Conservation (phyloP, 1,140 invertebrate genomes). For the Aphaenogaster ashmeadi region DNA sequence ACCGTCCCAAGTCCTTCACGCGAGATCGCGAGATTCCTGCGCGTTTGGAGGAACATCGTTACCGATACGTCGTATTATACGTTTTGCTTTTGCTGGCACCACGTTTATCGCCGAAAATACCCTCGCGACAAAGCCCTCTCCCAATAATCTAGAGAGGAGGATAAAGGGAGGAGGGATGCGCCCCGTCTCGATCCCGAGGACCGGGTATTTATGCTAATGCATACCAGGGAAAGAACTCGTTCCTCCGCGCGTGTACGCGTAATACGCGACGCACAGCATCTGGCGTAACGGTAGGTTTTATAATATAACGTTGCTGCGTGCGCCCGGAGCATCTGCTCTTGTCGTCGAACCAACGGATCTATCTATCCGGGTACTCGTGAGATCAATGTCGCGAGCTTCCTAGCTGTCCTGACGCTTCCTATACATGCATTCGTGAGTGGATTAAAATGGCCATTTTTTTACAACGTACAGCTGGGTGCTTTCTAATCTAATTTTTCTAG, state of each 20-base stretch:
- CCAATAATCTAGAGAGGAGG: conserved; percentile 44
- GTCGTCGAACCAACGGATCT: conserved; percentile 26
- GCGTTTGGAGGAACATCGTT: background rate
- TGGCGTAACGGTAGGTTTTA: conserved; percentile 65
- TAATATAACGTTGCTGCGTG: background rate
- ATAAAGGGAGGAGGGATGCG: conserved; percentile 33
- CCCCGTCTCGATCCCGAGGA: conserved; percentile 26
- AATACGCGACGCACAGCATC: conserved; percentile 57
- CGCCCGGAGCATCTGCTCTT: conserved; percentile 23
- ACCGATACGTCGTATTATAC: background rate
- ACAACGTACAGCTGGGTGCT: background rate
- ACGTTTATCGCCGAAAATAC: conserved; percentile 42
- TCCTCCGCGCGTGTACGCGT: conserved; percentile 40
- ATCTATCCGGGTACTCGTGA: conserved; percentile 5
- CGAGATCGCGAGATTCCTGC: background rate
- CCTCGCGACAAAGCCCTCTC: conserved; percentile 22
- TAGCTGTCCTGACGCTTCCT: background rate
- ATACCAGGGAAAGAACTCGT: conserved; percentile 59
- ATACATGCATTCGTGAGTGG: background rate
- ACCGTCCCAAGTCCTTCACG: background rate
- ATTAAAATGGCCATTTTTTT: background rate
- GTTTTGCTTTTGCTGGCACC: background rate
- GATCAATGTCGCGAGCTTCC: background rate
- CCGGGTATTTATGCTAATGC: conserved; percentile 62
- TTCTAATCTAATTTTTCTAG: background rate